Conservation (phyloP, 37 sponge, comb jelly and placozoan species). For the Theonella swinhoei region DNA sequence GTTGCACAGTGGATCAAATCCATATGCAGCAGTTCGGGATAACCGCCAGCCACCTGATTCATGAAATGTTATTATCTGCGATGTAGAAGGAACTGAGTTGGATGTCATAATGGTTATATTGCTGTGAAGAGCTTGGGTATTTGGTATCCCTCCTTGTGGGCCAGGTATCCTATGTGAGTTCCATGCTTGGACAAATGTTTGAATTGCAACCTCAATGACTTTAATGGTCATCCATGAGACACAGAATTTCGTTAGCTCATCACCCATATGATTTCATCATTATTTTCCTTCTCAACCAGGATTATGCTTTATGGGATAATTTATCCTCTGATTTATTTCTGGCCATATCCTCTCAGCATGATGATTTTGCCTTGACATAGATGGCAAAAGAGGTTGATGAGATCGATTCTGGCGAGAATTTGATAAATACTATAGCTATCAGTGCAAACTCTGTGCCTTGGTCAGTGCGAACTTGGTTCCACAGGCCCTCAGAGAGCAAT, state of each 20-base stretch:
- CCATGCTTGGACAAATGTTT: slow-evolving; percentile 42
- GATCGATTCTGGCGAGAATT: slow-evolving; percentile 7
- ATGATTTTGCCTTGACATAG: slow-evolving; percentile 39
- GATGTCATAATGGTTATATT: no score
- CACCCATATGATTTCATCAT: slow-evolving; percentile 16
- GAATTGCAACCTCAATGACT: slow-evolving; percentile 34
- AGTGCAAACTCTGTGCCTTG: slow-evolving; percentile 61
- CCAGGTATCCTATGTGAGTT: slow-evolving; percentile 40
- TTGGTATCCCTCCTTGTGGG: slow-evolving; percentile 1
- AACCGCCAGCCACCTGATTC: no score
- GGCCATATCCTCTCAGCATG: slow-evolving; percentile 49
- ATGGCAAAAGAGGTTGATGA: slow-evolving; percentile 7
- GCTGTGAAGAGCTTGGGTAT: no score
- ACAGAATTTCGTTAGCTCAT: slow-evolving; percentile 34
- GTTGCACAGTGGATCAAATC: no score
- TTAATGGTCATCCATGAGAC: slow-evolving; percentile 45
- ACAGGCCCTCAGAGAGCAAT: slow-evolving; percentile 51
- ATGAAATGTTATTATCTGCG: no score
- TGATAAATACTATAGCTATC: slow-evolving; percentile 39
- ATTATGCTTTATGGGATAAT: slow-evolving; percentile 53
- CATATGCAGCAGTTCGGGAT: no score
- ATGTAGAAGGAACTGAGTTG: no score
- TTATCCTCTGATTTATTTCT: slow-evolving; percentile 52
- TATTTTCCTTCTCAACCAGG: slow-evolving; percentile 16
- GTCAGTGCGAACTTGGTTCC: slow-evolving; percentile 69